A percentile compares a stretch with the other conserved stretches of the same genome.
phyloP scores from a whole-genome alignment of 2,888 invertebrate genomes.

The Dolichomitus sp. region DNA sequence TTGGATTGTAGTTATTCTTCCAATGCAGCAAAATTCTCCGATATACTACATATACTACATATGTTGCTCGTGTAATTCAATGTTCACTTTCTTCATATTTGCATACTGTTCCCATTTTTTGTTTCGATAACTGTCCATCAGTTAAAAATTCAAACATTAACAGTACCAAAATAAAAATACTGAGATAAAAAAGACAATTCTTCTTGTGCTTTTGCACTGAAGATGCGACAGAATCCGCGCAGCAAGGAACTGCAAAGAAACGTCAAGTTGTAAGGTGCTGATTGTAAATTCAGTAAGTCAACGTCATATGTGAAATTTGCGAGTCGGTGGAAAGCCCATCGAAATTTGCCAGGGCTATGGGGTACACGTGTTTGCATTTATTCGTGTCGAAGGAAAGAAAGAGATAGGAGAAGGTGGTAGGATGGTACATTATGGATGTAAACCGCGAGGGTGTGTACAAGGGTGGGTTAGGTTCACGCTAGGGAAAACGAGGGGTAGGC shows the following conservation, averaged over 20 bases:
- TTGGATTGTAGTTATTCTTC: too few species aligned
- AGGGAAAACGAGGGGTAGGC: constrained; percentile 58
- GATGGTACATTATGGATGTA: constrained; percentile 63
- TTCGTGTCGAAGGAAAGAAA: background rate
- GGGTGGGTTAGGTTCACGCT: constrained; percentile 42
- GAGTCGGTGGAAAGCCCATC: background rate
- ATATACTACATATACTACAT: too few species aligned
- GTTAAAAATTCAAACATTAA: too few species aligned
- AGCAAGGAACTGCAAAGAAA: background rate
- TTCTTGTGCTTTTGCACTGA: background rate
- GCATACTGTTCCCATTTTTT: too few species aligned
- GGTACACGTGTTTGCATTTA: background rate
- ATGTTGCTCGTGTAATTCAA: too few species aligned
- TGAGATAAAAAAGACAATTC: background rate
- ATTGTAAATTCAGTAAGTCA: constrained; percentile 3
- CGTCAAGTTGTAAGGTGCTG: background rate
- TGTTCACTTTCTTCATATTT: too few species aligned
- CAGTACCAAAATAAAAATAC: too few species aligned
- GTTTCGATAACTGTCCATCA: too few species aligned
- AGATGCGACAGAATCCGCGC: background rate
- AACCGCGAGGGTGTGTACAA: constrained; percentile 58
- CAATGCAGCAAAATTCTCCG: too few species aligned
- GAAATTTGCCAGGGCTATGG: constrained; percentile 9
- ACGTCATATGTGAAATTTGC: constrained; percentile 17
- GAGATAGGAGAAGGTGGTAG: constrained; percentile 24